A percentile compares a stretch with the other conserved stretches of the same genome.
phyloP scores from a whole-genome alignment of 2,888 invertebrate species.

The Volucella bombylans region DNA sequence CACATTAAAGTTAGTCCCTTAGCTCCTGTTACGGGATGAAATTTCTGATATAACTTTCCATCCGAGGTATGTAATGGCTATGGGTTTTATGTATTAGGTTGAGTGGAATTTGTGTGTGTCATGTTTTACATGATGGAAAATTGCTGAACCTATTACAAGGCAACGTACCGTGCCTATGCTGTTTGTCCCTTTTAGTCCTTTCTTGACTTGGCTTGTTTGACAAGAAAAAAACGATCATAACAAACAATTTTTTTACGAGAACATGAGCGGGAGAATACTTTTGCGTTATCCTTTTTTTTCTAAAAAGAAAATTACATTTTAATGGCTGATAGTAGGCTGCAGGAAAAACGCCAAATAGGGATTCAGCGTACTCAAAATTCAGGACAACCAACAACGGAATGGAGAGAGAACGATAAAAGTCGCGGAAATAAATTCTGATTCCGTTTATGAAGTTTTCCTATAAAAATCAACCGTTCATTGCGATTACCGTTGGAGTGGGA shows the following conservation, averaged over 20 bases:
- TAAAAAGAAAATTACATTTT: constrained; percentile 64
- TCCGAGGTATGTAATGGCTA: not conserved
- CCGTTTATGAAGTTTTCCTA: constrained; percentile 43
- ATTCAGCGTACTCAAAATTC: constrained; percentile 17
- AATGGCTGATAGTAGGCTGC: constrained; percentile 32
- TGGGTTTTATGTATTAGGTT: constrained; percentile 15
- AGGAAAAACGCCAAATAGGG: constrained; percentile 7
- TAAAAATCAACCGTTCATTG: constrained; percentile 53
- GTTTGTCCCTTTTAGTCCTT: not conserved
- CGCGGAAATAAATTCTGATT: constrained; percentile 24
- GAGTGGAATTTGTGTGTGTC: constrained; percentile 38
- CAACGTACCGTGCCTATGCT: constrained; percentile 39
- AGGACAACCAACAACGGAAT: not conserved
- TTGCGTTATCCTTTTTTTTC: constrained; percentile 56
- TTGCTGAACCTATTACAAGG: constrained; percentile 58
- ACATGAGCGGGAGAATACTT: constrained; percentile 42
- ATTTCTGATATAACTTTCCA: not conserved
- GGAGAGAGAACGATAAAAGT: constrained; percentile 10
- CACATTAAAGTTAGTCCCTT: constrained; percentile 43
- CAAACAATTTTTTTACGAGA: constrained; percentile 42
- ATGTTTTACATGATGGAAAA: constrained; percentile 61
- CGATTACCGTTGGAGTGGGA: constrained; percentile 17
- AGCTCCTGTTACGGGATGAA: constrained; percentile 4
- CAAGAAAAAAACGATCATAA: constrained; percentile 12
- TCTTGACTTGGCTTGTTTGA: constrained; percentile 5